Evolutionary conservation across 2,888 invertebrate species (phyloP), one percentile per base, ranked within the genome.

Genomic region (Agrochola macilenta): DNA sequence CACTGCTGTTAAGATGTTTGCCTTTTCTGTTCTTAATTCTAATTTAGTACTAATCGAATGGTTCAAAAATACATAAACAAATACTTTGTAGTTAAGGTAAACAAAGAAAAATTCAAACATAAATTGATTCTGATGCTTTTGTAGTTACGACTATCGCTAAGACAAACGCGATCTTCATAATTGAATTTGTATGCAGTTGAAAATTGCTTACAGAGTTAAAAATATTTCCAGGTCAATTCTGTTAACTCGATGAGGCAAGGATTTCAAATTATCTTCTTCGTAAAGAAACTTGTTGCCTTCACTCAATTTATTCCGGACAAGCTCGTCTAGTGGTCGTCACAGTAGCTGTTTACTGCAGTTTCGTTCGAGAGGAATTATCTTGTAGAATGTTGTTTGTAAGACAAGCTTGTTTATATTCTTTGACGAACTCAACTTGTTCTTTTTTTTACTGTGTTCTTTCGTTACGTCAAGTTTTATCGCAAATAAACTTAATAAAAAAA

Each of bases 231-330:
- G 39, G 79, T 57, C n/a, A 54, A 78, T 63, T 74, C 54, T 60
- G 35, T 78, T 39, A 30, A 54, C 39, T 63, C 3, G 30, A 58
- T 43, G 54, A 69, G 58, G 4, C 43, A 72, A 54, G 60, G 54
- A 57, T 85, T 57, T 39, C 43, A 75, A 75, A 81, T 71, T 64
- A 81, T 69, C 17, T 58, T 52, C 0, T n/a, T 11, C 4, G 46
- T 46, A 66, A 72, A 72, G 57, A 65, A 69, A 81, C 76, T 85
- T 85, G 85, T 85, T 82, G 82, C 82, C 68, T 35, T 69, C 52
- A 5, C 57, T 46, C 57, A 82, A 81, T 69, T 76, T 81, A 85
- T 72, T 72, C 82, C 17, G 61, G 35, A 76, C 76, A 80, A 84
- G 84, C 65, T 74, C 74, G 65, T 63, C 63, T 68, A 58, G 57